A percentile compares a stretch with the other conserved stretches of the same genome.
These are phyloP conservation scores for Amaurobius ferox DNA, from an alignment of 2,888 invertebrate genomes.

Conservation along the genomic window DNA sequence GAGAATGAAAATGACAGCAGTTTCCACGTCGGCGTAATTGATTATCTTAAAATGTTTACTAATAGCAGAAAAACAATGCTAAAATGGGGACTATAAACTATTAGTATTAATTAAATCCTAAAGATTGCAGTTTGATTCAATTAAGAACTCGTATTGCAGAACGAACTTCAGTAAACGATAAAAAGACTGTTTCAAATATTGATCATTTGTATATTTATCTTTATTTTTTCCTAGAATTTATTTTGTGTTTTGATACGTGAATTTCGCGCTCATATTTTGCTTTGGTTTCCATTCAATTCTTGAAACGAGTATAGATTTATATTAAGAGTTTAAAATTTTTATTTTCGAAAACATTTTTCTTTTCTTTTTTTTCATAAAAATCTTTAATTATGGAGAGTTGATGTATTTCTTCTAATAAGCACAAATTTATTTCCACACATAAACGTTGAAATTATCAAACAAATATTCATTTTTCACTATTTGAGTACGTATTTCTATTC, in stretches of 20 bases:
- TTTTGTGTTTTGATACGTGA: no score
- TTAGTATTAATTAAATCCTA: conserved; percentile 45
- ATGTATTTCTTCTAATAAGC: neutral
- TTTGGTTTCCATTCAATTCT: no score
- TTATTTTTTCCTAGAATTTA: neutral
- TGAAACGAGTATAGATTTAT: no score
- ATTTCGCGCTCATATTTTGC: no score
- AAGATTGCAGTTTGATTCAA: conserved; percentile 21
- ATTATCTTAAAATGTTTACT: conserved; percentile 17
- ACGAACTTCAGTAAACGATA: neutral
- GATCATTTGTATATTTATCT: neutral
- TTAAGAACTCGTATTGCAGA: neutral
- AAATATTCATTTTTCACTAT: conserved; percentile 1
- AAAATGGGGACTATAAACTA: conserved; percentile 34
- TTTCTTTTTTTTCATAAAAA: neutral
- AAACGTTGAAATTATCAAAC: neutral
- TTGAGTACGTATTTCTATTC: neutral
- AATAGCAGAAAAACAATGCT: conserved; percentile 25
- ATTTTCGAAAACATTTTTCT: no score
- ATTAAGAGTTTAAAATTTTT: no score
- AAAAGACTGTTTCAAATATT: neutral
- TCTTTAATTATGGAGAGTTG: neutral
- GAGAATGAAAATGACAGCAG: conserved; percentile 17
- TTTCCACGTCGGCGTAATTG: conserved; percentile 3
- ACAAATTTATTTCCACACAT: neutral